Conservation (phyloP, 2,888 invertebrate genomes). For the Agonopterix heracliana region DNA sequence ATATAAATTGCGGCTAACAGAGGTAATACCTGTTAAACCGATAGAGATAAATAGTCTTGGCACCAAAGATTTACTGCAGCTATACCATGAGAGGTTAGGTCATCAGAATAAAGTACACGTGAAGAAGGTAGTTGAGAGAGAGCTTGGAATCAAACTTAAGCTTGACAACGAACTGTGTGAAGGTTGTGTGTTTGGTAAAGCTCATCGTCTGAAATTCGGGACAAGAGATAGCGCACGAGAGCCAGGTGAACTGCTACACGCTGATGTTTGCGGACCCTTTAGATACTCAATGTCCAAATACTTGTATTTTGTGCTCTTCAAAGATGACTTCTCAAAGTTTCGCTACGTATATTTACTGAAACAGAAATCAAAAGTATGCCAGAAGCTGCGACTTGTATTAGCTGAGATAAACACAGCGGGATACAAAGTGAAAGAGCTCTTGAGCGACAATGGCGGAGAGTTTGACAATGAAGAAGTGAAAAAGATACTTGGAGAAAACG, state of each 20-base stretch:
- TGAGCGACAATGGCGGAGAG: no score
- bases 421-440: background rate
- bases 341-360: constrained; percentile 1
- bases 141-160: constrained; percentile 7
- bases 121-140: constrained; percentile 4
- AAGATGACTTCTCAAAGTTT: constrained; percentile 5
- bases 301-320: constrained; percentile 3
- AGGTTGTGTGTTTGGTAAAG: constrained; percentile 13
- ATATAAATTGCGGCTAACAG: background rate
- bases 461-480: background rate
- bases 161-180: constrained; percentile 5
- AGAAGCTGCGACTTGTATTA: background rate
- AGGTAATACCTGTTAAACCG: background rate
- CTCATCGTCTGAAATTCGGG: constrained; percentile 9
- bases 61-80: constrained; percentile 1
- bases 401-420: background rate
- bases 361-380: constrained; percentile 1
- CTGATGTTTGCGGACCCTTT: constrained; percentile 13
- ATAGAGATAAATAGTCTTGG: background rate
- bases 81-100: constrained; percentile 7
- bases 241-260: constrained; percentile 4
- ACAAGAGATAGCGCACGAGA: constrained; percentile 1
- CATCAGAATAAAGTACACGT: constrained; percentile 12
- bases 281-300: background rate
- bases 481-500: background rate